phyloP scores from a whole-genome alignment of 1,140 invertebrate genomes.

The Drosophila subobscura region DNA sequence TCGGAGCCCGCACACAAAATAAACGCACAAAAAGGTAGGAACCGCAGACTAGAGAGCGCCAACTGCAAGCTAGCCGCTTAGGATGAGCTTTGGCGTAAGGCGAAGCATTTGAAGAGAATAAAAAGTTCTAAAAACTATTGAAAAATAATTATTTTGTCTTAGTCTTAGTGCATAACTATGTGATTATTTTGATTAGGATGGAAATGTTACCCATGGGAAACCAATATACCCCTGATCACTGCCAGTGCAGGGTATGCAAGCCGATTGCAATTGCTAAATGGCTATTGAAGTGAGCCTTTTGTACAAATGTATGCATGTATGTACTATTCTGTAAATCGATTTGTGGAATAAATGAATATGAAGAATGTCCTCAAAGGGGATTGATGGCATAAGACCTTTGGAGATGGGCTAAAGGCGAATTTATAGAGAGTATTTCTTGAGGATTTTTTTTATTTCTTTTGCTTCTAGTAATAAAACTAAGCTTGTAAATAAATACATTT shows the following conservation, averaged over 20 bases:
- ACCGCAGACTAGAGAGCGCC: too few species aligned
- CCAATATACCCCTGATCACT: too few species aligned
- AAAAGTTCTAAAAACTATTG: too few species aligned
- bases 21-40: constrained; percentile 20
- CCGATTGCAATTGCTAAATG: constrained; percentile 44
- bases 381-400: neutral
- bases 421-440: neutral
- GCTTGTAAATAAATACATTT: too few species aligned
- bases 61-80: too few species aligned
- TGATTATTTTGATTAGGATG: too few species aligned
- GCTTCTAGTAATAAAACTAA: too few species aligned
- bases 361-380: neutral
- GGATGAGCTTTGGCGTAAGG: too few species aligned
- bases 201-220: too few species aligned
- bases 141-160: too few species aligned
- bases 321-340: constrained; percentile 31
- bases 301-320: constrained; percentile 5
- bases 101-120: too few species aligned
- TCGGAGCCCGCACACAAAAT: constrained; percentile 23
- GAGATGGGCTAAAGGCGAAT: neutral
- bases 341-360: constrained; percentile 27
- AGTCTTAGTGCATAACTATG: too few species aligned
- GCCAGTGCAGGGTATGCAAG: neutral
- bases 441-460: neutral
- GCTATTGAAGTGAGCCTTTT: constrained; percentile 19